Percentiles rank a stretch among this genome's conserved stretches.
These are phyloP conservation scores for Phaethornis superciliosus DNA, from an alignment of 2,113 vertebrate species.

Conservation along the genomic window DNA sequence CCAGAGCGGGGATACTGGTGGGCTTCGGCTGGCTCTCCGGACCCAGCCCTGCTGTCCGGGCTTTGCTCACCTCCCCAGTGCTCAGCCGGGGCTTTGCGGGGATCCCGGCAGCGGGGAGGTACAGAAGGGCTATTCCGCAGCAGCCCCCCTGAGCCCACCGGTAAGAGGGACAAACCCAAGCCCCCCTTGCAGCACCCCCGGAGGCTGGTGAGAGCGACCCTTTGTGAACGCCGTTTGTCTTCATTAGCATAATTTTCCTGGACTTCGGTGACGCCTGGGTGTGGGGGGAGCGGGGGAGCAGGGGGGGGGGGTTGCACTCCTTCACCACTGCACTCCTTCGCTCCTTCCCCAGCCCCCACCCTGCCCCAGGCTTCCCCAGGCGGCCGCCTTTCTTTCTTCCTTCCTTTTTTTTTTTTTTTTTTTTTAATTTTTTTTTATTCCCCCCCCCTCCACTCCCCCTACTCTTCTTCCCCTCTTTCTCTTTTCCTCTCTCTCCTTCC, in stretches of 20 bases:
- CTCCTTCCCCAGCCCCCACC: constrained; percentile 72
- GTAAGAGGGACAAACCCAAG: constrained; percentile 35
- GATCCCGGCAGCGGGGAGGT: neutral
- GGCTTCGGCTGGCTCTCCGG: constrained; percentile 23
- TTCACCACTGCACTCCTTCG: constrained; percentile 79
- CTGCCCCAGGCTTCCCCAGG: constrained; percentile 80
- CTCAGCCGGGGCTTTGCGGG: neutral
- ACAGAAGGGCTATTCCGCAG: neutral
- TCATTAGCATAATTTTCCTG: constrained; percentile 99
- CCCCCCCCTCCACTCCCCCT: neutral
- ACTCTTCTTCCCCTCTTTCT: constrained; percentile 75
- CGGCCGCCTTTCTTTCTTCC: constrained; percentile 72
- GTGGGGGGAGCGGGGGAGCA: constrained; percentile 71
- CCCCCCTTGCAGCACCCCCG: neutral
- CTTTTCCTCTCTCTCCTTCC: constrained; percentile 74
- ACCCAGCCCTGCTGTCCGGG: neutral
- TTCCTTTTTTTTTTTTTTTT: neutral
- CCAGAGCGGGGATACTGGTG: constrained; percentile 56
- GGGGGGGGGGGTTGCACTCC: constrained; percentile 76
- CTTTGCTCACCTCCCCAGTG: neutral
- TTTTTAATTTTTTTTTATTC: neutral
- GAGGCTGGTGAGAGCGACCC: constrained; percentile 76
- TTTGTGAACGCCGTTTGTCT: constrained; percentile 81
- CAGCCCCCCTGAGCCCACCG: neutral
- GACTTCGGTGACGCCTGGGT: constrained; percentile 89